A percentile compares a stretch with the other conserved stretches of the same genome.
phyloP scores from a whole-genome alignment of 2,113 vertebrate species.

The Melanerpes aurifrons region DNA sequence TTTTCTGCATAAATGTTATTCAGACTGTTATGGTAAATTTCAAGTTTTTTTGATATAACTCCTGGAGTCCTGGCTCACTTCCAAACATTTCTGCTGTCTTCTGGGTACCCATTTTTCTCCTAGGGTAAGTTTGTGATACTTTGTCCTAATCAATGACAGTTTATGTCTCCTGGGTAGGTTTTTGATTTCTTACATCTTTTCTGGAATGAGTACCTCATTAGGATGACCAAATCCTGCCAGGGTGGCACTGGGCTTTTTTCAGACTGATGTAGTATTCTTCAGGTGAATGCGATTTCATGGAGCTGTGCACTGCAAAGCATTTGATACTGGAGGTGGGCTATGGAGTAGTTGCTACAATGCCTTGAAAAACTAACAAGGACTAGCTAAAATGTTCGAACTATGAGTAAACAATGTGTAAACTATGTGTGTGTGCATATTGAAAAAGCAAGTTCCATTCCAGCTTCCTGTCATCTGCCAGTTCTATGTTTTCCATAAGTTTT shows the following conservation, averaged over 20 bases:
- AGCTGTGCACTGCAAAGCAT: not conserved
- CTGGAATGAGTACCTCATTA: not conserved
- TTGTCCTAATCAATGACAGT: not conserved
- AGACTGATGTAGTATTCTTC: not conserved
- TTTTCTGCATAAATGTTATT: not conserved
- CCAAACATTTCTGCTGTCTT: not conserved
- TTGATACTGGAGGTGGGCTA: not conserved
- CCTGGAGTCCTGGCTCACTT: rapidly evolving
- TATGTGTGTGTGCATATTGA: not conserved
- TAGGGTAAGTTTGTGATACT: not conserved
- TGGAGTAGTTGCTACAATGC: not conserved
- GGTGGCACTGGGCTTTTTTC: not conserved
- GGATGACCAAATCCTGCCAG: not conserved
- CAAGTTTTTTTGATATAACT: not conserved
- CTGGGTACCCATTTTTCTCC: rapidly evolving
- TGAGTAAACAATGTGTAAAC: not conserved
- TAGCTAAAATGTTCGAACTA: not conserved
- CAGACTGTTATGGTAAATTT: not conserved
- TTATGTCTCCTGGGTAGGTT: not conserved
- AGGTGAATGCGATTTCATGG: not conserved
- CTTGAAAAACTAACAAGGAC: not conserved
- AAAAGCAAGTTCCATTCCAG: not conserved
- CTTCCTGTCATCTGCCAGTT: not conserved
- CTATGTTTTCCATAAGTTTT: not conserved
- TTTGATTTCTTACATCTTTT: not conserved